Percentiles rank a stretch among this genome's conserved stretches.
Evolutionary conservation across 2,888 invertebrate species (phyloP).

Genomic region (Timema cristinae): DNA sequence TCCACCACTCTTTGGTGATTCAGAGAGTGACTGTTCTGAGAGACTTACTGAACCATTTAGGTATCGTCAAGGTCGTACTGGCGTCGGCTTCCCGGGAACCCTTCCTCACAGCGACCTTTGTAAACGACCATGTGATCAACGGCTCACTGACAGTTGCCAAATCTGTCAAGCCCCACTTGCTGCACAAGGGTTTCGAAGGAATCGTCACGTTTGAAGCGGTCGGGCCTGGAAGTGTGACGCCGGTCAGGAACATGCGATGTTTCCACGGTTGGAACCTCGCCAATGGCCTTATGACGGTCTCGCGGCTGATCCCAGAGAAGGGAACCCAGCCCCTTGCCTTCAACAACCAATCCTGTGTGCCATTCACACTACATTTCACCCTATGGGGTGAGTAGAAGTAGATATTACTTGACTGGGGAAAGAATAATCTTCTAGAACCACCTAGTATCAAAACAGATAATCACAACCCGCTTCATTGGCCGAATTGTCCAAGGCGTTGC

Average conservation of each 20-base stretch:
- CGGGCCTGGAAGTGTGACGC: neutral
- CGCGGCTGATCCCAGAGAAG: slow-evolving; percentile 19
- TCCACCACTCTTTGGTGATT: slow-evolving; percentile 26
- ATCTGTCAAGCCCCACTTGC: slow-evolving; percentile 26
- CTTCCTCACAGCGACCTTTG: neutral
- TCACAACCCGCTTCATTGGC: no score
- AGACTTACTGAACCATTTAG: neutral
- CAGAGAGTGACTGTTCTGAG: slow-evolving; percentile 21
- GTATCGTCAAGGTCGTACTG: neutral
- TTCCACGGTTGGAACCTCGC: slow-evolving; percentile 24
- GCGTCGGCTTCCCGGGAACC: neutral
- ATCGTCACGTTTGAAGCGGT: slow-evolving; percentile 25
- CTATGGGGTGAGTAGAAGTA: slow-evolving; percentile 27
- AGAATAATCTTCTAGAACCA: no score
- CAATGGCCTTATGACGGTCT: slow-evolving; percentile 25
- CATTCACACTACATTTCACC: slow-evolving; percentile 25
- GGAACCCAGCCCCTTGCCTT: slow-evolving; percentile 25
- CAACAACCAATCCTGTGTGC: slow-evolving; percentile 23
- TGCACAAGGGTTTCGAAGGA: slow-evolving; percentile 32
- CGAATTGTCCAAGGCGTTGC: no score
- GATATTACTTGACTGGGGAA: neutral
- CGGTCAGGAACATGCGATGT: slow-evolving; percentile 12
- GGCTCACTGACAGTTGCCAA: neutral
- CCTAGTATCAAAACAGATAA: no score
- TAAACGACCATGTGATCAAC: slow-evolving; percentile 18